Percentiles rank a stretch among this genome's conserved stretches.
phyloP scores from a whole-genome alignment of 2,113 vertebrate species.

The Machaerirhynchus nigripectus region DNA sequence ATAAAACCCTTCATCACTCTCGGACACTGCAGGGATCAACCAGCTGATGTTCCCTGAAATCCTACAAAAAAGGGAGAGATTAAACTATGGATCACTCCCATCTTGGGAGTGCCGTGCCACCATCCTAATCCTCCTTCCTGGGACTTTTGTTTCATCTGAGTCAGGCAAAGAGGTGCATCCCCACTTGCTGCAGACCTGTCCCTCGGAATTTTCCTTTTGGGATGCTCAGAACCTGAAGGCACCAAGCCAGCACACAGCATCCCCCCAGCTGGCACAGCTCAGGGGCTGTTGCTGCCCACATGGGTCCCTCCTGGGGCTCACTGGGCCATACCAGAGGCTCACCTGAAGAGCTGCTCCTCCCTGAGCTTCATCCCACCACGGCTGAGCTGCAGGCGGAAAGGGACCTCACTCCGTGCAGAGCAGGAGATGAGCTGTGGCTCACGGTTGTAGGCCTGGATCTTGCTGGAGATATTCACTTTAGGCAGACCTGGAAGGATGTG shows the following conservation, averaged over 20 bases:
- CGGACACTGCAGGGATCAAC: slow-evolving; percentile 79
- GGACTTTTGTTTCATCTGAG: too few relatives aligned
- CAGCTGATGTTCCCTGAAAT: slow-evolving; percentile 81
- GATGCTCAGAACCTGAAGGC: background rate
- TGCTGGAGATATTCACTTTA: slow-evolving; percentile 81
- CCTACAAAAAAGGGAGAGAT: slow-evolving; percentile 57
- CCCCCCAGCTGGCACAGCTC: background rate
- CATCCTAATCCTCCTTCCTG: background rate
- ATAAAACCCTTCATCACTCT: slow-evolving; percentile 81
- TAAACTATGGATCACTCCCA: background rate
- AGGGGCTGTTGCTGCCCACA: background rate
- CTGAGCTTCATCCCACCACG: slow-evolving; percentile 73
- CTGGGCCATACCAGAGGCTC: slow-evolving; percentile 24
- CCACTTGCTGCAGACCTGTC: rapidly evolving
- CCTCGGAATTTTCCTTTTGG: background rate
- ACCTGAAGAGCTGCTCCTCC: slow-evolving; percentile 81
- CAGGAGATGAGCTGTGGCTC: slow-evolving; percentile 82
- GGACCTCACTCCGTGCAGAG: slow-evolving; percentile 80
- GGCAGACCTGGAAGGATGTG: slow-evolving; percentile 73
- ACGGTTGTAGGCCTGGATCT: slow-evolving; percentile 76
- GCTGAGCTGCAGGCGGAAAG: slow-evolving; percentile 83
- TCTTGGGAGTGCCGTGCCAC: background rate
- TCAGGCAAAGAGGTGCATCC: background rate
- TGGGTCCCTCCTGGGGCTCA: rapidly evolving
- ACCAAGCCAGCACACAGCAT: background rate